A percentile compares a stretch with the other conserved stretches of the same genome.
Evolutionary conservation across 2,797 vertebrate species (phyloP).

Genomic region (Xenopus petersii): DNA sequence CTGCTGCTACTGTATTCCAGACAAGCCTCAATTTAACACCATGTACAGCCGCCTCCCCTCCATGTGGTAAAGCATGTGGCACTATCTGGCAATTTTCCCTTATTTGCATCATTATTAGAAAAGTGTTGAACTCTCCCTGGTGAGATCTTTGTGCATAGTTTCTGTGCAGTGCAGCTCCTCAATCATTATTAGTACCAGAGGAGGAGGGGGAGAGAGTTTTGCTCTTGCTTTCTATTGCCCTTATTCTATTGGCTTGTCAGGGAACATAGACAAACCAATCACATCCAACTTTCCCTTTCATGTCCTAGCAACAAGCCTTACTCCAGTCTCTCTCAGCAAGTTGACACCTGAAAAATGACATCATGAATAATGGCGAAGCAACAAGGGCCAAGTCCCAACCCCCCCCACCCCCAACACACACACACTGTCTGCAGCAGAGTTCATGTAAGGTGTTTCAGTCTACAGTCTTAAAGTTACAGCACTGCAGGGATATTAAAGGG

Average conservation of each 20-base stretch:
- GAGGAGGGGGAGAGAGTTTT: constrained; percentile 53
- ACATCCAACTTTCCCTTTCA: constrained; percentile 68
- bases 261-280: constrained; percentile 74
- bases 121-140: background rate
- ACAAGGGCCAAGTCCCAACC: constrained; percentile 59
- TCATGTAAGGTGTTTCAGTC: constrained; percentile 71
- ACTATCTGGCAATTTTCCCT: background rate
- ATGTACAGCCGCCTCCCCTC: too few relatives aligned
- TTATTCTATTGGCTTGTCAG: constrained; percentile 71
- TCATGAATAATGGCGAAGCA: constrained; percentile 78
- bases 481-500: background rate
- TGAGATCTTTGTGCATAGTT: background rate
- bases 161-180: constrained; percentile 42
- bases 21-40: too few relatives aligned
- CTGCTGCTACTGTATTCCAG: too few relatives aligned
- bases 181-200: constrained; percentile 79
- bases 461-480: constrained; percentile 65
- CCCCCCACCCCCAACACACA: background rate
- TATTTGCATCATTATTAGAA: background rate
- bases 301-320: constrained; percentile 92
- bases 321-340: constrained; percentile 72
- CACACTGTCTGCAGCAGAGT: constrained; percentile 63
- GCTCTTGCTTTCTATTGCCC: constrained; percentile 59
- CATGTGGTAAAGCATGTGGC: background rate
- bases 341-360: constrained; percentile 85